These are phyloP conservation scores for Drepana arcuata DNA, from an alignment of 1,140 invertebrate species.

Conservation along the genomic window DNA sequence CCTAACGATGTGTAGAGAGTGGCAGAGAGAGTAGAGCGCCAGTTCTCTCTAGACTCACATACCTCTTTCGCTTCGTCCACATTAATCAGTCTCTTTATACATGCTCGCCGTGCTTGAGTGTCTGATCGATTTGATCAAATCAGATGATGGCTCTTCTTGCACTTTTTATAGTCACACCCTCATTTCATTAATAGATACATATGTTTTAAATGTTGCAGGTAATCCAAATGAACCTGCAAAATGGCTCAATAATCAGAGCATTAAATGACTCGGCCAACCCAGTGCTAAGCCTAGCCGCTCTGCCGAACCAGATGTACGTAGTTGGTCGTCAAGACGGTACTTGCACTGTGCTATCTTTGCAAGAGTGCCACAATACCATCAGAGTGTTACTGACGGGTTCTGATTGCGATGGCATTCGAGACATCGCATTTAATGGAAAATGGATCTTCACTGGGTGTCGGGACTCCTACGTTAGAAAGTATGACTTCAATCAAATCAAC, in stretches of 20 bases:
- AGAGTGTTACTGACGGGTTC: slow-evolving; percentile 77
- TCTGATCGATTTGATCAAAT: too few relatives aligned
- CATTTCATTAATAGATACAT: slow-evolving; percentile 1
- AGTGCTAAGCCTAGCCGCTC: slow-evolving; percentile 45
- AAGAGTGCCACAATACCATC: slow-evolving; percentile 36
- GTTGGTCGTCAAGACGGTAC: slow-evolving; percentile 75
- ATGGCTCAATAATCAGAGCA: slow-evolving; percentile 38
- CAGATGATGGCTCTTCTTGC: too few relatives aligned
- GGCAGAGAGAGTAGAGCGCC: too few relatives aligned
- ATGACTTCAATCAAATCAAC: slow-evolving; percentile 63
- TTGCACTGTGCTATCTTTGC: slow-evolving; percentile 61
- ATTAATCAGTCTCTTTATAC: too few relatives aligned
- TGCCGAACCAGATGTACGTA: slow-evolving; percentile 56
- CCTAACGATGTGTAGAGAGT: too few relatives aligned
- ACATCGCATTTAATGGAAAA: slow-evolving; percentile 70
- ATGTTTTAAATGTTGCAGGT: slow-evolving; percentile 35
- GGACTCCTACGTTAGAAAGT: slow-evolving; percentile 74
- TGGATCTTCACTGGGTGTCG: slow-evolving; percentile 74
- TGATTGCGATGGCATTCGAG: slow-evolving; percentile 78
- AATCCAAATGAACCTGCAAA: slow-evolving; percentile 32
- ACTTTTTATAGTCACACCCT: too few relatives aligned
- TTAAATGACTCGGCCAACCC: slow-evolving; percentile 68
- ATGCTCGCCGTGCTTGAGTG: too few relatives aligned
- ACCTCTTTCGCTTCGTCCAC: too few relatives aligned
- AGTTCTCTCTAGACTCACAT: too few relatives aligned